Evolutionary conservation across 2,797 vertebrate genomes (phyloP).

Genomic region (Halcyon chelicuti): DNA sequence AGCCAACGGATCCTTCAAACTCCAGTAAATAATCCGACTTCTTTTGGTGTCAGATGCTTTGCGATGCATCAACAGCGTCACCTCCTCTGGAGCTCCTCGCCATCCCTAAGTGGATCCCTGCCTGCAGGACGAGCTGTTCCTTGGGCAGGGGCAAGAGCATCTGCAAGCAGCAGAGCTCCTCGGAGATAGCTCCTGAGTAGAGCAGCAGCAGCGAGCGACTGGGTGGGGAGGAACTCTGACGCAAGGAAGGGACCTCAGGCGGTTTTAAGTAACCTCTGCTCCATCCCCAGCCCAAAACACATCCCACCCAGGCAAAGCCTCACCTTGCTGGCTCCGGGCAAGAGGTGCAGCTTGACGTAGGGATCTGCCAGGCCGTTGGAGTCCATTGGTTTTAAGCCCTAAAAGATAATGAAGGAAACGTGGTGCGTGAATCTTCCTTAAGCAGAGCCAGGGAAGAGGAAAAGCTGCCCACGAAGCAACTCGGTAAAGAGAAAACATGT

Average conservation of each 20-base stretch:
- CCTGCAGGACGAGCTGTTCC: neutral
- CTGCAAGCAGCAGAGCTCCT: neutral
- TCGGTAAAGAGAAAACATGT: rapidly evolving
- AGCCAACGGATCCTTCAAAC: neutral
- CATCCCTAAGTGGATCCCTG: neutral
- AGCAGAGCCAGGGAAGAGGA: neutral
- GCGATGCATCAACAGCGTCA: neutral
- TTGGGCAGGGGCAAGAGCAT: neutral
- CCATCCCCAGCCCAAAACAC: neutral
- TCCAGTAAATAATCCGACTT: neutral
- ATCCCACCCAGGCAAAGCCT: neutral
- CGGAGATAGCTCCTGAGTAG: neutral
- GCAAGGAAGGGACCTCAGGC: neutral
- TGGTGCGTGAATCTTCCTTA: rapidly evolving
- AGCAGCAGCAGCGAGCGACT: neutral
- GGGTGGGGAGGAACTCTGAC: neutral
- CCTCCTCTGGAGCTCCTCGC: neutral
- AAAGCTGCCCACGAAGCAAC: rapidly evolving
- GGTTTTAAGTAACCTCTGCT: neutral
- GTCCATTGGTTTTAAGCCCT: slow-evolving; percentile 97
- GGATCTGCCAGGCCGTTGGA: slow-evolving; percentile 95
- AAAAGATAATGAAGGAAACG: neutral
- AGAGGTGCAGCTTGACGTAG: slow-evolving; percentile 94
- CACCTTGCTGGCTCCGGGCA: slow-evolving; percentile 98
- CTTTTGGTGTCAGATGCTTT: neutral